Base-by-base conservation (phyloP, 2,797 vertebrate genomes). In the Gallinago stenura region DNA sequence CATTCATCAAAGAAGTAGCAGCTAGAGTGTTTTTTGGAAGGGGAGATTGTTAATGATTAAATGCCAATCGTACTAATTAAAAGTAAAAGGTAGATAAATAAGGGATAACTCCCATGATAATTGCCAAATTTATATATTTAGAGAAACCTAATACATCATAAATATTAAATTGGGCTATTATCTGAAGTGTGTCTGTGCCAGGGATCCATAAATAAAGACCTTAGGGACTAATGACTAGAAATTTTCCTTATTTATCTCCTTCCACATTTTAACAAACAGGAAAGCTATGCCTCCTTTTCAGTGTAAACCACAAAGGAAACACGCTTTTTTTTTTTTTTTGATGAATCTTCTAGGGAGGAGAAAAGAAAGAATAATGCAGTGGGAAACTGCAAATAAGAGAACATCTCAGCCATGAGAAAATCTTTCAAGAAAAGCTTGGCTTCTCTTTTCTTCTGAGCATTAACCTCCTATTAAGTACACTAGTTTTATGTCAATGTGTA, bases 1-100 rank as follows among this genome's bases (percentile, higher is more conserved):
- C 68, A 94, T 93, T 93, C 46, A 84, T 96, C 80, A 93, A 83
- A 91, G 87, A 73, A 87, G 87, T 81, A 96, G 53, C 56, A 91
- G 90, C 87, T 85, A 93, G 48, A 28, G 39, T 87, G 45, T 71
- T 94, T 88, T 94, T 84, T 84, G 25, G 88, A 93, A 66, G 21
- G 53, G 51, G 15, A 83, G 78, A 89, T 57, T 90, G 65, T 80
- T 95, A 96, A 96, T 91, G 90, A 96, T 94, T 91, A 95, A 97
- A 96, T 93, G 69, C 41, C 71, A 95, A 87, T 93, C 57, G 60
- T 93, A 88, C 58, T 93, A 91, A 97, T 97, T 97, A 95, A 83
- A 84, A 96, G 90, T 97, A 95, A 83, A 84, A 96, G 90, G 60
- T 69, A 96, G 72, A 95, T 91, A 96, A 97, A 93, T 93, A 97